These are phyloP conservation scores for Dendrolimus punctatus DNA, from an alignment of 1,140 invertebrate genomes.

Conservation along the genomic window DNA sequence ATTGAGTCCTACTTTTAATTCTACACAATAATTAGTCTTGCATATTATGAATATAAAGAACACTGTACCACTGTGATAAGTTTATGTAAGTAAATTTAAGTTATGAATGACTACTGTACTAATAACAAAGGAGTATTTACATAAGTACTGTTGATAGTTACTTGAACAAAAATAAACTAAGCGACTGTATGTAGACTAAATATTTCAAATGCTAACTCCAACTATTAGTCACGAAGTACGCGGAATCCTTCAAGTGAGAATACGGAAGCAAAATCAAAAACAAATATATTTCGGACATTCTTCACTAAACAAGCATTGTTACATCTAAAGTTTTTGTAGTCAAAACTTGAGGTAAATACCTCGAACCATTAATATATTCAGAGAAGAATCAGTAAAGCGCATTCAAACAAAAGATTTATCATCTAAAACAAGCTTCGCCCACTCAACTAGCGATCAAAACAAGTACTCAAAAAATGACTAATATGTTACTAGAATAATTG, in stretches of 20 bases:
- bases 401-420: constrained; percentile 48
- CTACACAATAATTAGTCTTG: no score
- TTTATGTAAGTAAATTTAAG: no score
- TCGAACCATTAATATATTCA: neutral
- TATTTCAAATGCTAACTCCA: neutral
- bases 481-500: neutral
- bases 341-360: neutral
- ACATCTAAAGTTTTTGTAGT: neutral
- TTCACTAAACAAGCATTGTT: neutral
- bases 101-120: no score
- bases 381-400: constrained; percentile 4
- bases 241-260: constrained; percentile 17
- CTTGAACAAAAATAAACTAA: neutral
- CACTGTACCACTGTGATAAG: no score
- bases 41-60: no score
- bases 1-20: no score
- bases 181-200: neutral
- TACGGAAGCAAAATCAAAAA: neutral
- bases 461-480: constrained; percentile 4
- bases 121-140: no score
- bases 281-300: neutral
- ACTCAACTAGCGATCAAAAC: constrained; percentile 41
- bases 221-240: constrained; percentile 4
- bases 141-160: neutral
- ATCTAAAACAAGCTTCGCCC: constrained; percentile 44